Evolutionary conservation across 2,888 invertebrate genomes (phyloP).

Genomic region (Drosophila infuscata): DNA sequence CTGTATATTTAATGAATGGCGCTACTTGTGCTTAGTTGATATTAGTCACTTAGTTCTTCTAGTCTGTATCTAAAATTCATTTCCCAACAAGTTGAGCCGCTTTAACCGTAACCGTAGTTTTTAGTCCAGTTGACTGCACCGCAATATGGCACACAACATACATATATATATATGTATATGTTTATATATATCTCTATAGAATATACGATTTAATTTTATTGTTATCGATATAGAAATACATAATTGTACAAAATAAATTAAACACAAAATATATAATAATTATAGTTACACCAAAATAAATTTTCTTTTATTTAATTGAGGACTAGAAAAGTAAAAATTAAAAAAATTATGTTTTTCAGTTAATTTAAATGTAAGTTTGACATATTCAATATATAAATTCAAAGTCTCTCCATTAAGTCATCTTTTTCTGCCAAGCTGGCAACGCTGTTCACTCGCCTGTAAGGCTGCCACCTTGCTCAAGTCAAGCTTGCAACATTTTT

Average conservation of each 20-base stretch:
- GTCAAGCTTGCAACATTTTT: neutral
- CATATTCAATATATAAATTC: too few relatives aligned
- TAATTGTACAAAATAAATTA: conserved; percentile 77
- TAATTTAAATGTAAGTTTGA: neutral
- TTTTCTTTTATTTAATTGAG: neutral
- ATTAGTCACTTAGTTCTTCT: conserved; percentile 78
- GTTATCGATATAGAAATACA: conserved; percentile 60
- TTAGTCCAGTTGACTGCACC: conserved; percentile 57
- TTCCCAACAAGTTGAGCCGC: conserved; percentile 55
- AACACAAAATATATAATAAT: conserved; percentile 65
- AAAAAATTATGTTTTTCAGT: neutral
- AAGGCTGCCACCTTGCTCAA: conserved; percentile 19
- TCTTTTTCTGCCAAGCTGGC: conserved; percentile 17
- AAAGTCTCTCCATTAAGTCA: too few relatives aligned
- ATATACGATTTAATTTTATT: conserved; percentile 52
- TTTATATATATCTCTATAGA: conserved; percentile 29
- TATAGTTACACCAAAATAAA: conserved; percentile 58
- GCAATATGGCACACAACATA: conserved; percentile 42
- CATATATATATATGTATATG: conserved; percentile 4
- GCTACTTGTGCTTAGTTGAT: conserved; percentile 76
- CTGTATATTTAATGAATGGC: conserved; percentile 60
- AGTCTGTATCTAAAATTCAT: conserved; percentile 72
- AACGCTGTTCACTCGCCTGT: neutral
- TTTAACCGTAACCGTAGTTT: conserved; percentile 27
- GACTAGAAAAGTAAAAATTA: neutral